Base-by-base conservation (phyloP, 2,888 invertebrate species). In the Nesidiocoris tenuis region DNA sequence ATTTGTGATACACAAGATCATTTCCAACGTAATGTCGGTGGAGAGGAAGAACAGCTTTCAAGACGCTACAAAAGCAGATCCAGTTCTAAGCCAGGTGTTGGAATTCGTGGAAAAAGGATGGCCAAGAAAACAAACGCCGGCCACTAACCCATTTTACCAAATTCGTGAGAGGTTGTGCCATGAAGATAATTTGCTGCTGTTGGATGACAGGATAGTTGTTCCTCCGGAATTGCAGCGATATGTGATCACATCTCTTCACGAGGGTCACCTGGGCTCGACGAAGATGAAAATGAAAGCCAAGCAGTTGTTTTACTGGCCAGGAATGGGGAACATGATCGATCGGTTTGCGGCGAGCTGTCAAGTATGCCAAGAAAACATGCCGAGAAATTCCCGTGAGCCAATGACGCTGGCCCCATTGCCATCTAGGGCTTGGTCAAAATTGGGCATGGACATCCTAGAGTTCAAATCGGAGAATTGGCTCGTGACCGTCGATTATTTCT, bases 401-500 rank as follows among this genome's bases (percentile, higher is more conserved):
- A 16, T 65, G 39, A 19, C 23, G 12, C n/a, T 2, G 9, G 39
- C 24, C 39, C n/a, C n/a, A 66, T 25, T 66, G 1, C 66, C 66
- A 3, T 1, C n/a, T 18, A 66, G 24, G 2, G 39, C 66, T n/a
- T 66, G 24, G 24, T 25, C 12, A 22, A 65, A 65, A 65, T 22
- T 25, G 19, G 65, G 65, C 9, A 12, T 65, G 21, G 65, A 65
- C 23, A 23, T 65, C 16, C 22, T 24, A 16, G 65, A 65, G 23
- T 22, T 22, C 18, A 23, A 23, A 2, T 12, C 22, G 16, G 12
- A 19, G 16, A 22, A 65, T 23, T 65, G 9, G 22, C 23, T 65
- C 16, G 65, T 65, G 19, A 18, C 23, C 12, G 22, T 65, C 9
- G 65, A 65, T 18, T 68, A 68, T 57, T 68, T 55, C 17, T 68